phyloP scores from a whole-genome alignment of 2,888 invertebrate genomes.

The Drosophila lacicola region DNA sequence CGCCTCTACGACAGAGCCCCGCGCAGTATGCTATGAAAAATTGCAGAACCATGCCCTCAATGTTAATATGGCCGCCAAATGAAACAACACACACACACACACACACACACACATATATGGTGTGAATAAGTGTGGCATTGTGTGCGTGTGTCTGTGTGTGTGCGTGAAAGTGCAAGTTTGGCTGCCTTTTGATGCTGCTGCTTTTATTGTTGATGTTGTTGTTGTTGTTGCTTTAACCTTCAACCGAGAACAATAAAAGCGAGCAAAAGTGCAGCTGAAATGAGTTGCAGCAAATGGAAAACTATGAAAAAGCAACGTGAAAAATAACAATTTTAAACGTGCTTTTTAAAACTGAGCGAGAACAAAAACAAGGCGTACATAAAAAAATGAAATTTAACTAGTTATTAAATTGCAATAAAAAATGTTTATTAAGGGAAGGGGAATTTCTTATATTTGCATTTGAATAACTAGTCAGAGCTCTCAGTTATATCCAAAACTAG shows the following conservation, averaged over 20 bases:
- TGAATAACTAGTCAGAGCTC: background rate
- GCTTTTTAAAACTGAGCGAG: constrained; percentile 19
- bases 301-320: constrained; percentile 57
- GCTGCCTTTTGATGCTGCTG: constrained; percentile 55
- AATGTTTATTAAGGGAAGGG: too few species aligned
- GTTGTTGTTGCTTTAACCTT: constrained; percentile 55
- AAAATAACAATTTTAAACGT: constrained; percentile 63
- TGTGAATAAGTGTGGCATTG: constrained; percentile 24
- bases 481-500: too few species aligned
- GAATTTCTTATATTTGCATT: constrained; percentile 1
- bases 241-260: constrained; percentile 70
- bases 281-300: constrained; percentile 68
- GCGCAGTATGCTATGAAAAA: constrained; percentile 69
- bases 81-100: constrained; percentile 43
- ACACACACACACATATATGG: background rate
- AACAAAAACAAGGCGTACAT: constrained; percentile 10
- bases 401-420: constrained; percentile 3
- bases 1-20: background rate
- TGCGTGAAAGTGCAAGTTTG: constrained; percentile 37
- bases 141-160: constrained; percentile 33
- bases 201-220: constrained; percentile 29
- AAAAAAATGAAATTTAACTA: constrained; percentile 2
- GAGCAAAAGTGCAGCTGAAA: constrained; percentile 67
- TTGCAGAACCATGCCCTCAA: constrained; percentile 53
- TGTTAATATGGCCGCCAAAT: constrained; percentile 69